Conservation (phyloP, 2,113 vertebrate genomes). For the Vulpes ferrilata region DNA sequence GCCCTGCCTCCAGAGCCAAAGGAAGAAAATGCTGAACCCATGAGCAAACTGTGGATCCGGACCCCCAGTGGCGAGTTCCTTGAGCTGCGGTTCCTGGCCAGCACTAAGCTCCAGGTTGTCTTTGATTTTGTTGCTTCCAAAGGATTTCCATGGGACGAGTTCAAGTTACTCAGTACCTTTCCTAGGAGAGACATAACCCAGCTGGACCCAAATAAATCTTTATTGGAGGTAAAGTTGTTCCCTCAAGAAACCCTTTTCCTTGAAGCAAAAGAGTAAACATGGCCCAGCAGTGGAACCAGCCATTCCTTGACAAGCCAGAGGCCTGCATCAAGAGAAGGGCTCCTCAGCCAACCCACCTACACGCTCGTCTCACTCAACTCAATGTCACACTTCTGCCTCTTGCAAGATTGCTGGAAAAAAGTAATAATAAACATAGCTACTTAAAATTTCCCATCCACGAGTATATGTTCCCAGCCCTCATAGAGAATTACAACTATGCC, state of each 20-base stretch:
- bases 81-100: conserved; percentile 97
- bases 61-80: conserved; percentile 98
- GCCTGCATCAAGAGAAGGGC: conserved; percentile 84
- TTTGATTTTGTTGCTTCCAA: conserved; percentile 99
- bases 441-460: conserved; percentile 88
- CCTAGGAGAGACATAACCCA: conserved; percentile 99
- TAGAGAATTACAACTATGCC: conserved; percentile 84
- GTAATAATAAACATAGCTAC: conserved; percentile 88
- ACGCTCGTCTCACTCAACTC: conserved; percentile 83
- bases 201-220: conserved; percentile 94
- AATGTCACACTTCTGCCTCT: conserved; percentile 89
- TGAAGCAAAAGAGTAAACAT: conserved; percentile 96
- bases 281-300: conserved; percentile 83
- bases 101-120: conserved; percentile 97
- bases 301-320: conserved; percentile 84
- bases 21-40: conserved; percentile 93
- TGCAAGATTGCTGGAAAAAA: conserved; percentile 87
- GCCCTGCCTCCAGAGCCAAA: conserved; percentile 95
- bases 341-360: conserved; percentile 83
- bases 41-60: conserved; percentile 97
- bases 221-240: conserved; percentile 98
- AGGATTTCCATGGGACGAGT: conserved; percentile 97
- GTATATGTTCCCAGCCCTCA: conserved; percentile 88
- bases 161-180: conserved; percentile 99
- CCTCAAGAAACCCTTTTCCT: conserved; percentile 99